phyloP scores from a whole-genome alignment of 2,797 vertebrate species.

The Acrocephalus scirpaceus region DNA sequence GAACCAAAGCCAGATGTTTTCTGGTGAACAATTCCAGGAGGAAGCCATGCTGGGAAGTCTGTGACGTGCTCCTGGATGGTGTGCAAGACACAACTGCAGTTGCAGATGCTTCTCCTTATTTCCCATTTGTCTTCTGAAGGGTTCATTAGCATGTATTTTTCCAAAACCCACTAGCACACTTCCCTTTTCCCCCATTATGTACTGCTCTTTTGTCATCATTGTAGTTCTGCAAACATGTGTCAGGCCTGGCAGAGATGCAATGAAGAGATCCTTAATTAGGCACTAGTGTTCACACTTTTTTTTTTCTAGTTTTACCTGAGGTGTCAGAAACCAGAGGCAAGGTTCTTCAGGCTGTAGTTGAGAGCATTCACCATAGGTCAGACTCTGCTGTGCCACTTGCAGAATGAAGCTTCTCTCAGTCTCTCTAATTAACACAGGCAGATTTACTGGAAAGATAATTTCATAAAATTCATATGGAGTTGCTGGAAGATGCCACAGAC shows the following conservation, averaged over 20 bases:
- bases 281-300: not conserved
- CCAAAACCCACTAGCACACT: not conserved
- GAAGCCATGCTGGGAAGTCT: not conserved
- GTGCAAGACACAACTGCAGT: not conserved
- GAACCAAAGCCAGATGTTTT: not conserved
- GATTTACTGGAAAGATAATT: not conserved
- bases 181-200: not conserved
- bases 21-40: not conserved
- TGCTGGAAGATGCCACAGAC: not conserved
- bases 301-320: not conserved
- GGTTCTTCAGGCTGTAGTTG: not conserved
- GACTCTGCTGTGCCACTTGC: not conserved
- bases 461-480: not conserved
- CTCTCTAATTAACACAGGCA: slow-evolving; percentile 6
- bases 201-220: not conserved
- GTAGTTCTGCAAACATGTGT: not conserved
- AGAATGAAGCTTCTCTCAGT: not conserved
- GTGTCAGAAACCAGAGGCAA: slow-evolving; percentile 1
- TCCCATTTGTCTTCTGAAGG: not conserved
- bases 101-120: not conserved
- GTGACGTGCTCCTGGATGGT: not conserved
- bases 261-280: slow-evolving; percentile 44
- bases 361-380: not conserved
- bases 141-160: not conserved
- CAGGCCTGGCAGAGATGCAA: not conserved